Conservation (phyloP, 2,113 vertebrate genomes). For the Lampris megalopsis region DNA sequence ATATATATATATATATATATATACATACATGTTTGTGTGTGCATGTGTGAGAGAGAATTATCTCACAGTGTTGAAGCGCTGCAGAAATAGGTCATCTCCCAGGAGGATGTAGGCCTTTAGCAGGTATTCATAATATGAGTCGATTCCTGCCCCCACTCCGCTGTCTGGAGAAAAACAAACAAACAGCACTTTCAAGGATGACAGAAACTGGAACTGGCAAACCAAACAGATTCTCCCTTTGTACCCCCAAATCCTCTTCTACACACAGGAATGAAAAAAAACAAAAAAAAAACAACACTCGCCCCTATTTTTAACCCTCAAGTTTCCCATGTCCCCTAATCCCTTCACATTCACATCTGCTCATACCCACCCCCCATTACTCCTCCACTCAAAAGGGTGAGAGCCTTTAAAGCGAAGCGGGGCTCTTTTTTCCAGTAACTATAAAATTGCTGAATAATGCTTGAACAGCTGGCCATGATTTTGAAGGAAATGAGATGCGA, state of each 20-base stretch:
- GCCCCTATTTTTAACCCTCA: neutral
- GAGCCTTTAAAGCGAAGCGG: too few species aligned
- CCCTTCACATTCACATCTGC: neutral
- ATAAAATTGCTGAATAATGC: too few species aligned
- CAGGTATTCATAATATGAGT: constrained; percentile 98
- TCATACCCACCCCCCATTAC: neutral
- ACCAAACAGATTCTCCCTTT: neutral
- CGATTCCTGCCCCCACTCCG: constrained; percentile 97
- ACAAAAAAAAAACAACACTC: neutral
- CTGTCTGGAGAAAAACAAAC: constrained; percentile 84
- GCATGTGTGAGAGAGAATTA: constrained; percentile 3
- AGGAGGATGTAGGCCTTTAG: constrained; percentile 97
- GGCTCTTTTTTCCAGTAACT: too few species aligned
- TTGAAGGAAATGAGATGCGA: too few species aligned
- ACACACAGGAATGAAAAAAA: too few species aligned
- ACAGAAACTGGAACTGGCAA: neutral
- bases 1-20: neutral
- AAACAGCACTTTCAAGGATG: neutral
- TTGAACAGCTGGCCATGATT: too few species aligned
- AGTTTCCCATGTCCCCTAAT: neutral
- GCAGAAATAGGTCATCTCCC: constrained; percentile 95
- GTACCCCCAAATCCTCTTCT: too few species aligned
- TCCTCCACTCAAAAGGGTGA: too few species aligned
- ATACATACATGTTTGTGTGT: constrained; percentile 1
- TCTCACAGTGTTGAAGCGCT: constrained; percentile 97